A percentile compares a stretch with the other conserved stretches of the same genome.
phyloP scores from a whole-genome alignment of 1,140 invertebrate species.

The Papilio dardanus region DNA sequence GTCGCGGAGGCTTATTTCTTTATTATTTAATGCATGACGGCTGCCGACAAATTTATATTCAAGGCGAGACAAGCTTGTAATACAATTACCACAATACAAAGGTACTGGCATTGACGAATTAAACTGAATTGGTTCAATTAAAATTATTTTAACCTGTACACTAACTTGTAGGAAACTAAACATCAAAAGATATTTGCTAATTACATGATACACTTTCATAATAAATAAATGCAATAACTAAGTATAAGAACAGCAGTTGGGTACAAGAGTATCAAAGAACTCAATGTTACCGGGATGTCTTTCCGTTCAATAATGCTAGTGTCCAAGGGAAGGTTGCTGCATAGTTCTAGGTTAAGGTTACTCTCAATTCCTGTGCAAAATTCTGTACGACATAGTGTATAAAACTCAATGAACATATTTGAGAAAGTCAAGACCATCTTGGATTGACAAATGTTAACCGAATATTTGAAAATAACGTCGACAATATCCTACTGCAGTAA shows the following conservation, averaged over 20 bases:
- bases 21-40: constrained; percentile 25
- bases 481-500: no score
- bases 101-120: constrained; percentile 32
- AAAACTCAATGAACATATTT: no score
- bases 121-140: constrained; percentile 35
- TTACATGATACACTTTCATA: no score
- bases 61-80: constrained; percentile 47
- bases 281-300: not conserved
- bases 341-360: not conserved
- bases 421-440: no score
- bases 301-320: not conserved
- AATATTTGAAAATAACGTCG: no score
- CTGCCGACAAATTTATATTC: constrained; percentile 61
- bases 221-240: no score
- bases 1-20: not conserved
- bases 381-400: no score
- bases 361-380: not conserved
- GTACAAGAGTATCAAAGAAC: not conserved
- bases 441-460: no score
- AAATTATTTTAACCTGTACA: constrained; percentile 7
- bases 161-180: not conserved
- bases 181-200: not conserved
- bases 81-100: constrained; percentile 35
- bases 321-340: not conserved
- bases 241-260: no score